Conservation (phyloP, 2,888 invertebrate species). For the Leptopterna dolabrata region DNA sequence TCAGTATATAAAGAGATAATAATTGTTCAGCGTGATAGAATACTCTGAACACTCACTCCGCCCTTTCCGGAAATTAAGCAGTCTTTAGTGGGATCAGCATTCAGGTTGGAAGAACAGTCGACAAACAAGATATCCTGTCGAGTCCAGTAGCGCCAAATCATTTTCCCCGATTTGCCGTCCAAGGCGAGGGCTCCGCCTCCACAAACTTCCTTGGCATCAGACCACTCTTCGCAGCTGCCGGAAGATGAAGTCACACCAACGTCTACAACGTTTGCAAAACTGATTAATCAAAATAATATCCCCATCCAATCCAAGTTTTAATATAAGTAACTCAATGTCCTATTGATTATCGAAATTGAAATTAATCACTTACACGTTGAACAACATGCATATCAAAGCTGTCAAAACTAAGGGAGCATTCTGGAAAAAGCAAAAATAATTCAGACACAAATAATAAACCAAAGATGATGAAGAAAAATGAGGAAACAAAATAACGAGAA, state of each 20-base stretch:
- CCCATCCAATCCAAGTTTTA: not conserved
- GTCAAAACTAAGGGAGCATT: conserved; percentile 35
- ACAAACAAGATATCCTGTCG: conserved; percentile 79
- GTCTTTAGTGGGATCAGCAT: conserved; percentile 76
- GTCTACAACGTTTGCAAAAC: not conserved
- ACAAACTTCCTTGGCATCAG: conserved; percentile 67
- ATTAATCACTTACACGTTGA: not conserved
- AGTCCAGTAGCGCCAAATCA: conserved; percentile 81
- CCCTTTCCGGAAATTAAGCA: conserved; percentile 80
- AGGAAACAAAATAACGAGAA: too few relatives aligned
- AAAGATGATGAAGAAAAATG: not conserved
- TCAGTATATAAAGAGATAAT: too few relatives aligned
- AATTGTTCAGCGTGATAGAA: too few relatives aligned
- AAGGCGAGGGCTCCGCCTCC: conserved; percentile 81
- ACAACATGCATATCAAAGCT: not conserved
- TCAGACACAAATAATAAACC: conserved; percentile 21
- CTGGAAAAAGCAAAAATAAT: not conserved
- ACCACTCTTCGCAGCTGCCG: conserved; percentile 18
- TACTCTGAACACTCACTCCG: conserved; percentile 77
- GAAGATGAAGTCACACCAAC: not conserved
- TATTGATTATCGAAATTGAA: not conserved
- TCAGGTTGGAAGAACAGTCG: conserved; percentile 79
- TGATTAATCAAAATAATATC: not conserved
- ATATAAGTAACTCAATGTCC: not conserved
- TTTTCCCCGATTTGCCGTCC: conserved; percentile 77